Conservation (phyloP, 2,113 vertebrate species). For the Euleptes europaea region DNA sequence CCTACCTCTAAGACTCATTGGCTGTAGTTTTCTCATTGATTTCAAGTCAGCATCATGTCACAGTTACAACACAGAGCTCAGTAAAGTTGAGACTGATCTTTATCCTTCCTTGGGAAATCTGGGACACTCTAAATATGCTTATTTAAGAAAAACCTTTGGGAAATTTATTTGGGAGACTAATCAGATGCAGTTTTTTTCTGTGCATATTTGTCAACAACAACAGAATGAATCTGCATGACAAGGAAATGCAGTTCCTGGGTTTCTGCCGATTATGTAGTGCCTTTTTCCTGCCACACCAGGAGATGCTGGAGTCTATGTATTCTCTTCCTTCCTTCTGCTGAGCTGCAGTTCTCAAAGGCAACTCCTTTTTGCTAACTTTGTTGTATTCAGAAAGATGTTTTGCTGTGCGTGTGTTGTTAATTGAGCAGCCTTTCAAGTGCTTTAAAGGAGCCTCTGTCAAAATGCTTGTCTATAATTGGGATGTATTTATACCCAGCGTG, state of each 20-base stretch:
- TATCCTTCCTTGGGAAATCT: not conserved
- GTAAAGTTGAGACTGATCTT: not conserved
- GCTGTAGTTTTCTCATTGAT: not conserved
- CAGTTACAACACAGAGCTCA: not conserved
- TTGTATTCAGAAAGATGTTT: not conserved
- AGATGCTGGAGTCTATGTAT: not conserved
- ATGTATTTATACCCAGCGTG: not conserved
- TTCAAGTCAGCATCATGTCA: not conserved
- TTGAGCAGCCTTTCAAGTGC: not conserved
- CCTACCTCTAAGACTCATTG: not conserved
- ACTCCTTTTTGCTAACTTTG: not conserved
- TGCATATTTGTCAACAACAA: not conserved
- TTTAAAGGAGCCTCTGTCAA: not conserved
- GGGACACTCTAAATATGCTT: not conserved
- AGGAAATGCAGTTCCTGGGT: not conserved
- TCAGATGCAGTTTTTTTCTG: not conserved
- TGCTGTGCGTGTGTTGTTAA: not conserved
- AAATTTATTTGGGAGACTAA: not conserved
- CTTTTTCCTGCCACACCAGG: not conserved
- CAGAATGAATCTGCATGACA: not conserved
- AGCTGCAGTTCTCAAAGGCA: not conserved
- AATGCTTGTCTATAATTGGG: not conserved
- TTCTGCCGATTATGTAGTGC: not conserved
- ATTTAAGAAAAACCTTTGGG: not conserved
- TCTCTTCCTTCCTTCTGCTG: rapidly evolving